Base-by-base conservation (phyloP, 2,888 invertebrate genomes). In the Chaetogeoica ovagalla region DNA sequence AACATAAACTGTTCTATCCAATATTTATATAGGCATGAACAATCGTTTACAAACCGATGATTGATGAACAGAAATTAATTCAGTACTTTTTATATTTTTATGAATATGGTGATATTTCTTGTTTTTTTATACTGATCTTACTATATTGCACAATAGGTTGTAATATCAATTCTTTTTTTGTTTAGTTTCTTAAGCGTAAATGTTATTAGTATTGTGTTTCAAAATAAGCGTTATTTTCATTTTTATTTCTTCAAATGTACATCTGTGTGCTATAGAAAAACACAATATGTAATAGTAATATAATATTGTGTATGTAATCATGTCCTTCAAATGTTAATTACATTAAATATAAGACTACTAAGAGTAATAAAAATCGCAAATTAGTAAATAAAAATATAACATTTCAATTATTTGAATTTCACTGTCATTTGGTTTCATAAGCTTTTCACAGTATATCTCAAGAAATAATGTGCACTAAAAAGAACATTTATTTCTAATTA, bases 1-100 rank as follows among this genome's bases (percentile, higher is more conserved):
- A 43, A 43, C 9, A 30, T 59, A 57, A 37, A 57, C 23, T 75
- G 43, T 23, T 75, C 43, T 75, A 74, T 57, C 13, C 1, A 43
- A 59, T 75, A 66, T 77, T 77, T 77, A 52, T 60, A 52, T 77
- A 77, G 69, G 69, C 15, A 52, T 52, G 52, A 21, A 77, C 76
- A 77, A 77, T 60, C 37, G 17, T 60, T 69, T 77, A 60, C 37
- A 60, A 60, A 69, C 60, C 30, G 69, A 69, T 69, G 52, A 57
- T 77, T 69, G 76, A 69, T 37, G 69, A 59, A 39, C 69, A 62
- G 37, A 60, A 60, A 69, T 68, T 48, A 60, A 68, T 69, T 59
- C 59, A 59, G 19, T 68, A 37, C 60, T 19, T 69, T 37, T 37
- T 60, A 15, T 73, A 30, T 73, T 30, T 52, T 63, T 55, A 55